A percentile compares a stretch with the other conserved stretches of the same genome.
Evolutionary conservation across 2,797 vertebrate species (phyloP).

Genomic region (Siniperca undulata): DNA sequence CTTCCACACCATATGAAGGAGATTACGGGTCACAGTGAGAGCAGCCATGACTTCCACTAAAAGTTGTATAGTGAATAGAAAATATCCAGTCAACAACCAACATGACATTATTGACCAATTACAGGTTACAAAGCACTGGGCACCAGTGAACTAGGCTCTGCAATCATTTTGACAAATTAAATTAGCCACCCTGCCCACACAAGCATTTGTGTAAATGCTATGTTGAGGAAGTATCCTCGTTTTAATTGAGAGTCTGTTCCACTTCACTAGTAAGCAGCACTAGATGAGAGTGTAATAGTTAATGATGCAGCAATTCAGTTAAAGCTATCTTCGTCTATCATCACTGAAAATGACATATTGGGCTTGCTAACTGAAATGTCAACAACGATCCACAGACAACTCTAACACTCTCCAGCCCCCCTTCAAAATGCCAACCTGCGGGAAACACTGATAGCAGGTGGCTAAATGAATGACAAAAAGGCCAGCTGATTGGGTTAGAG

Average conservation of each 20-base stretch:
- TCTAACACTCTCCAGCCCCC: not conserved
- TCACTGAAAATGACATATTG: conserved; percentile 24
- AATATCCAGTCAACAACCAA: not conserved
- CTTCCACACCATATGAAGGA: not conserved
- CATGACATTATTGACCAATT: conserved; percentile 2
- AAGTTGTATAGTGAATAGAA: not conserved
- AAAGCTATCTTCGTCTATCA: conserved; percentile 8
- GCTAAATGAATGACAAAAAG: conserved; percentile 40
- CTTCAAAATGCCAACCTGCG: conserved; percentile 45
- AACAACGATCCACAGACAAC: conserved; percentile 30
- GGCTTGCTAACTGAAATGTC: conserved; percentile 46
- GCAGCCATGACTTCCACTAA: not conserved
- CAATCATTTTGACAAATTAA: conserved; percentile 18
- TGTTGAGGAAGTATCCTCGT: conserved; percentile 1
- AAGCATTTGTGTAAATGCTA: conserved; percentile 9
- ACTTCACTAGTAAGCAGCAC: conserved; percentile 19
- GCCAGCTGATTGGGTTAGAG: conserved; percentile 34
- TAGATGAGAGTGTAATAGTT: conserved; percentile 1
- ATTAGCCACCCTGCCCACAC: conserved; percentile 2
- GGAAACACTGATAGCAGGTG: conserved; percentile 43
- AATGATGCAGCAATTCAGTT: conserved; percentile 4
- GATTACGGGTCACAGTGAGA: not conserved
- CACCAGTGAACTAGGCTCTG: not conserved
- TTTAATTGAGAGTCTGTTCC: conserved; percentile 28
- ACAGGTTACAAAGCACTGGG: not conserved